Conservation (phyloP, 2,113 vertebrate genomes). For the Podocnemis expansa region DNA sequence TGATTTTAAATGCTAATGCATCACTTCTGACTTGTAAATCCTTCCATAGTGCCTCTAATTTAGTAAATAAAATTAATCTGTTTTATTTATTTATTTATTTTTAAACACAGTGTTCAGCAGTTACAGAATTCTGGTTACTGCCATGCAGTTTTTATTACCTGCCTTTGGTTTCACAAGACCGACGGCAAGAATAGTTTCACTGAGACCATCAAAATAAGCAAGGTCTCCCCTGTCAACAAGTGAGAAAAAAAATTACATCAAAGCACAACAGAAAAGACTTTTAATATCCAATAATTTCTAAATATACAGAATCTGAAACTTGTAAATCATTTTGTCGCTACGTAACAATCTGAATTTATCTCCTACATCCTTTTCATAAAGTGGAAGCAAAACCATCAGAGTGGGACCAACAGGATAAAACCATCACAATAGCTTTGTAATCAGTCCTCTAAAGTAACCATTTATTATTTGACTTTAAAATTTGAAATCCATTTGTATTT, state of each 20-base stretch:
- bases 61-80: accelerated
- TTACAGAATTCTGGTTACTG: neutral
- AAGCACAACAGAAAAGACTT: neutral
- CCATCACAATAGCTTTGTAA: neutral
- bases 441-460: neutral
- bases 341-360: neutral
- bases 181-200: constrained; percentile 97
- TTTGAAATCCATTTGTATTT: neutral
- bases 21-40: neutral
- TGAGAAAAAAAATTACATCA: neutral
- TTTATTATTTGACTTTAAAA: neutral
- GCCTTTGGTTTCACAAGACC: constrained; percentile 94
- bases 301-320: neutral
- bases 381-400: neutral
- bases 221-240: constrained; percentile 87
- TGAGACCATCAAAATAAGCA: constrained; percentile 96
- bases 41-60: neutral
- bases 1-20: neutral
- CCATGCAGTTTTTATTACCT: constrained; percentile 77
- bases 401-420: neutral
- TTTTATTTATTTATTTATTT: accelerated
- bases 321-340: neutral
- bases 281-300: neutral
- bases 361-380: neutral
- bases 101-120: neutral